Base-by-base conservation (phyloP, 2,113 vertebrate species). In the Taurulus bubalis region DNA sequence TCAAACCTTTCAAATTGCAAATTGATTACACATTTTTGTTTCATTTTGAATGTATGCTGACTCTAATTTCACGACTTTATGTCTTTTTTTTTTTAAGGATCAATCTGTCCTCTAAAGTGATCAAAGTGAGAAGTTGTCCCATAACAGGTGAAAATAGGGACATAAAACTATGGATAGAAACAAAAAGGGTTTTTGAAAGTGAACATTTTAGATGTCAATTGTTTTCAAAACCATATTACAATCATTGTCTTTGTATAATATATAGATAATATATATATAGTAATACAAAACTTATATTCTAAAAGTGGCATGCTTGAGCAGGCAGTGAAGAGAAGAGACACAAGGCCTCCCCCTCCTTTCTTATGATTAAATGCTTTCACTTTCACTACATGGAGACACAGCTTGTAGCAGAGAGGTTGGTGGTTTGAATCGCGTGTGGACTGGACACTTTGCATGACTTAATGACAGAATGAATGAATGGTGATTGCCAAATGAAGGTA, bases 241-340 rank as follows among this genome's bases (percentile, higher is more conserved):
- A 89, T 90, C 83, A 79, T 82, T 59, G 86, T 91, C 86, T 88
- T 83, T 79, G 60, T 83, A 84, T 87, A 79, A 89, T 81, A 80
- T 83, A 76, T 85, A 78, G 72, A 80, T 81, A 74, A 83, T 87
- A 88, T 88, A 80, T 83, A 82, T 70, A 75, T 84, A 87, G 70
- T 73, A 80, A 79, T 84, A 90, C 70, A 82, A 88, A 92, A 91
- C 60, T 7, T 78, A 89, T 15, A 82, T 55, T 88, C 49, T 89
- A 71, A 90, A 71, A 47, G 75, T 89, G 82, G 72, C 90, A 90
- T 93, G 90, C 90, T 90, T 71, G 40, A 79, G 81, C 84, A 85
- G 90, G 84, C 83, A 83, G 80, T 79, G 85, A 79, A 80, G 91
- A 86, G 74, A 82, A 82, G 78, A 86, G 75, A 84, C 72, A 86